Evolutionary conservation across 2,888 invertebrate species (phyloP).

Genomic region (Drosophila prostipennis): DNA sequence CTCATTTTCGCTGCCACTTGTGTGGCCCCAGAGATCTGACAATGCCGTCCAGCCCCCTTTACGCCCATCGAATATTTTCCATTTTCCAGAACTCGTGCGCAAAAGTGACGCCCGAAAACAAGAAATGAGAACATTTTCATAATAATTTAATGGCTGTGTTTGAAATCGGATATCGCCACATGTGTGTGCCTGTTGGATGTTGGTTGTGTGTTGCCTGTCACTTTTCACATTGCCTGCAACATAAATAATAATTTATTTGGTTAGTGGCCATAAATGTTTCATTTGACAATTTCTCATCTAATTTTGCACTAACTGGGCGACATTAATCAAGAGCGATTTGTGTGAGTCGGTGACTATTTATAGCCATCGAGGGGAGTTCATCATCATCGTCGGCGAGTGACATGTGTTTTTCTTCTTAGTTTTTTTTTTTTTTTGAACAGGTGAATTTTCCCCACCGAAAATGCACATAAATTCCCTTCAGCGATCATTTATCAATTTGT

Average conservation of each 20-base stretch:
- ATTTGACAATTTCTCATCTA: constrained; percentile 69
- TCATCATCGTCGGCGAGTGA: constrained; percentile 42
- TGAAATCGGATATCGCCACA: constrained; percentile 63
- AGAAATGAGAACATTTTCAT: constrained; percentile 54
- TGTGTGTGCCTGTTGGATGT: constrained; percentile 24
- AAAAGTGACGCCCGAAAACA: constrained; percentile 37
- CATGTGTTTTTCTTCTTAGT: constrained; percentile 55
- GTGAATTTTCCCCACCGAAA: constrained; percentile 44
- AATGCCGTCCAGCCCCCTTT: constrained; percentile 2
- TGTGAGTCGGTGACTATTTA: constrained; percentile 54
- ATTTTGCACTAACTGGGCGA: constrained; percentile 64
- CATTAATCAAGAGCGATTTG: constrained; percentile 66
- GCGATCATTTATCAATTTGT: constrained; percentile 76
- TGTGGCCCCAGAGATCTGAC: constrained; percentile 41
- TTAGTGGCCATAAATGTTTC: constrained; percentile 53
- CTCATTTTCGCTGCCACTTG: constrained; percentile 30
- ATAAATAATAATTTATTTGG: constrained; percentile 72
- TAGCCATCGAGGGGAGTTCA: constrained; percentile 54
- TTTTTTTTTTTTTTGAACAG: constrained; percentile 42
- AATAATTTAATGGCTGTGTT: constrained; percentile 65
- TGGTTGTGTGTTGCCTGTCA: constrained; percentile 46
- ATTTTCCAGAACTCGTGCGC: constrained; percentile 50
- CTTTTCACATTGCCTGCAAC: constrained; percentile 54
- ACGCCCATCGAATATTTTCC: constrained; percentile 19
- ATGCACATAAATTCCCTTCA: constrained; percentile 62